These are phyloP conservation scores for Buathra laborator DNA, from an alignment of 2,888 invertebrate genomes.

Conservation along the genomic window DNA sequence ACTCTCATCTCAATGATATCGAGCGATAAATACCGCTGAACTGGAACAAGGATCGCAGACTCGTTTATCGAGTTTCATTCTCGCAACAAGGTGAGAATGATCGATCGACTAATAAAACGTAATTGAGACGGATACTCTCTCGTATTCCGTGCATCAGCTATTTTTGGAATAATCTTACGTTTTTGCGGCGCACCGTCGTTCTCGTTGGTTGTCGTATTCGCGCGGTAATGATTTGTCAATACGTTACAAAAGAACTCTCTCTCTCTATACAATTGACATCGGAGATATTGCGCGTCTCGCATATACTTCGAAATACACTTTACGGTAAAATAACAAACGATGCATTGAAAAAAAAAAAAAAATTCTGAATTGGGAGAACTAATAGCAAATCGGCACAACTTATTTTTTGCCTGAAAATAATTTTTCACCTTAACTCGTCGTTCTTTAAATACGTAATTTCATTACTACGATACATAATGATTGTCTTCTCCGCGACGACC, in stretches of 20 bases:
- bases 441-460: too few relatives aligned
- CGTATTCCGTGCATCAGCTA: not conserved
- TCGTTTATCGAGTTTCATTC: too few relatives aligned
- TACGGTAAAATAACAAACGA: not conserved
- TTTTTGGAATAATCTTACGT: not conserved
- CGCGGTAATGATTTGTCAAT: not conserved
- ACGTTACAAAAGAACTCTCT: not conserved
- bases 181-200: not conserved
- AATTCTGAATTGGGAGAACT: not conserved
- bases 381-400: too few relatives aligned
- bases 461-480: too few relatives aligned
- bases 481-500: too few relatives aligned
- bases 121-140: slow-evolving; percentile 22
- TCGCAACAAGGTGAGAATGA: slow-evolving; percentile 5
- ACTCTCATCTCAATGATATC: too few relatives aligned
- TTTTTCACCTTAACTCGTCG: too few relatives aligned
- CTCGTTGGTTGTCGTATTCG: not conserved
- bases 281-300: not conserved
- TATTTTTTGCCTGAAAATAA: too few relatives aligned
- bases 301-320: not conserved
- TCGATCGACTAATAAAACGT: slow-evolving; percentile 4
- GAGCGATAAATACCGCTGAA: too few relatives aligned
- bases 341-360: not conserved
- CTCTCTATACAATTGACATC: not conserved
- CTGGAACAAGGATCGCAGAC: too few relatives aligned